Conservation (phyloP, 2,797 vertebrate genomes). For the Miopithecus talapoin region DNA sequence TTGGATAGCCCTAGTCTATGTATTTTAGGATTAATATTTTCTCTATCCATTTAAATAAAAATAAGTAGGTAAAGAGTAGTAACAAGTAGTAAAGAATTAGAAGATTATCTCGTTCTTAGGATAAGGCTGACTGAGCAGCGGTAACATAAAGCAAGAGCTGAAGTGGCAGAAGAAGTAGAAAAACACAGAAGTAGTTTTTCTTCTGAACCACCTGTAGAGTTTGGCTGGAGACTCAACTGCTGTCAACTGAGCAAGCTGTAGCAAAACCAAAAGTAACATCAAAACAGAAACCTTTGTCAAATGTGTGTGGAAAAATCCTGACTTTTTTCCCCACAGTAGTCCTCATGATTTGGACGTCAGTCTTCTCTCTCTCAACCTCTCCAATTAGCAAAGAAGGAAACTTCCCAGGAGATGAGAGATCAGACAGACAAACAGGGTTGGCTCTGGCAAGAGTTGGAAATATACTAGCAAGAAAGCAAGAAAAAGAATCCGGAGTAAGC, state of each 20-base stretch:
- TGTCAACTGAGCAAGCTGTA: not conserved
- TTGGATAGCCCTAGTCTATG: not conserved
- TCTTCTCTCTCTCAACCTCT: not conserved
- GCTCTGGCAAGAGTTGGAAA: slow-evolving; percentile 46
- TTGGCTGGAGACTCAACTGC: not conserved
- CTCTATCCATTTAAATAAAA: slow-evolving; percentile 35
- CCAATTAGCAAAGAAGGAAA: slow-evolving; percentile 48
- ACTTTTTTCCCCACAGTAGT: not conserved
- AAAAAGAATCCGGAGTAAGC: slow-evolving; percentile 24
- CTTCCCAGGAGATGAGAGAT: slow-evolving; percentile 30
- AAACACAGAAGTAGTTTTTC: slow-evolving; percentile 9
- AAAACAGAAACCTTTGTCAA: slow-evolving; percentile 6
- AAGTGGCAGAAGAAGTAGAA: not conserved
- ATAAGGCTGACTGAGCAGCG: not conserved
- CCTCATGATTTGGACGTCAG: not conserved
- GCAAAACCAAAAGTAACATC: slow-evolving; percentile 37
- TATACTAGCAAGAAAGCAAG: slow-evolving; percentile 61
- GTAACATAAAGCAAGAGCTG: not conserved
- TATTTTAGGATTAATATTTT: slow-evolving; percentile 34
- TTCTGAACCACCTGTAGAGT: not conserved
- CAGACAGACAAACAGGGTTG: slow-evolving; percentile 26
- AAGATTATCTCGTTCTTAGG: not conserved
- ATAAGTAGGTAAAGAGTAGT: not conserved
- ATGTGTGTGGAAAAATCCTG: not conserved
- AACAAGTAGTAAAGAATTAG: not conserved